Evolutionary conservation across 2,797 vertebrate genomes (phyloP).

Genomic region (Falco cherrug): DNA sequence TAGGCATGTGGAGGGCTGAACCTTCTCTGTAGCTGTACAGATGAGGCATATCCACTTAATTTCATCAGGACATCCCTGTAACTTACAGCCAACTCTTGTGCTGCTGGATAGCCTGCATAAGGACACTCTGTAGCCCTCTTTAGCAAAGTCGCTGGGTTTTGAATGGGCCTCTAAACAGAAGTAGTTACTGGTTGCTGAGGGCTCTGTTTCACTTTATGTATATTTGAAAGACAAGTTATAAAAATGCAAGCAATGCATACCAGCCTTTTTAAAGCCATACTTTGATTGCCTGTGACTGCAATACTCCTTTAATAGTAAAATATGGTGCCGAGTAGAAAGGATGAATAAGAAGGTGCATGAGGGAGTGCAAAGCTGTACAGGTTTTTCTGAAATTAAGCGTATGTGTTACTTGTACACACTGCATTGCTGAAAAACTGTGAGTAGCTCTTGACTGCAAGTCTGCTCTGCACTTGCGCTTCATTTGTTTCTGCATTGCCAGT

Average conservation of each 20-base stretch:
- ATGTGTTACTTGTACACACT: background rate
- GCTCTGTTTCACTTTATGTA: background rate
- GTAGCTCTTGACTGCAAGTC: background rate
- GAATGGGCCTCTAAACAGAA: background rate
- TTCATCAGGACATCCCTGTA: background rate
- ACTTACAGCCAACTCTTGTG: background rate
- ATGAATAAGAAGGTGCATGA: background rate
- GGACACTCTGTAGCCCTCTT: rapidly evolving
- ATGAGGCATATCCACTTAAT: background rate
- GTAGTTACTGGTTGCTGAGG: background rate
- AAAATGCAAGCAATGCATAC: background rate
- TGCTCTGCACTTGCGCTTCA: background rate
- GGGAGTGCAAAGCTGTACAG: background rate
- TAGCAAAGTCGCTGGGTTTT: background rate
- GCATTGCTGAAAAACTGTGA: background rate
- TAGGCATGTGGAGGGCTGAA: background rate
- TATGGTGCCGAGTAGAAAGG: background rate
- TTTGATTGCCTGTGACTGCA: background rate
- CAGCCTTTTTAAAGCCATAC: background rate
- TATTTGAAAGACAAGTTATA: background rate
- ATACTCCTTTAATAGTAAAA: background rate
- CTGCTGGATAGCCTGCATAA: background rate
- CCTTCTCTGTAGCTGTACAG: background rate
- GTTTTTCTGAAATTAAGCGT: background rate
- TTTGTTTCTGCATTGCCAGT: background rate